phyloP scores from a whole-genome alignment of 2,888 invertebrate genomes.

The Neoitamus cyanurus region DNA sequence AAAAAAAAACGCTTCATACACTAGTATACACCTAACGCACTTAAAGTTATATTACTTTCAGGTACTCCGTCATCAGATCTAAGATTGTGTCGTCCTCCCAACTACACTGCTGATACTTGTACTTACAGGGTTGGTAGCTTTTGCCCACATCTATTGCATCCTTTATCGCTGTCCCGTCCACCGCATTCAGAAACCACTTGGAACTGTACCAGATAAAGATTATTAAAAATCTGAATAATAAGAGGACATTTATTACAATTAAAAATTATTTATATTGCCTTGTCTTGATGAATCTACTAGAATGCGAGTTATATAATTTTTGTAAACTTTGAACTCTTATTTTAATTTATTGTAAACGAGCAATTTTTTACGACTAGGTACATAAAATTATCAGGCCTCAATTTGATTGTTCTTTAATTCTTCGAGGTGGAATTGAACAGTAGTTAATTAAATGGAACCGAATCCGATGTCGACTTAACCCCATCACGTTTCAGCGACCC shows the following conservation, averaged over 20 bases:
- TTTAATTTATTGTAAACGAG: too few species aligned
- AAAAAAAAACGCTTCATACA: not conserved
- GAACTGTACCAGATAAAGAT: conserved; percentile 55
- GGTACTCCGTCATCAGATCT: not conserved
- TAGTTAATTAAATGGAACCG: too few species aligned
- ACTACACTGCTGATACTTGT: conserved; percentile 67
- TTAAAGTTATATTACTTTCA: not conserved
- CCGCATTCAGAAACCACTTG: conserved; percentile 61
- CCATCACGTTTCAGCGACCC: too few species aligned
- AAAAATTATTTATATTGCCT: too few species aligned
- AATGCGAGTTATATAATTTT: too few species aligned
- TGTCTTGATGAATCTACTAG: too few species aligned
- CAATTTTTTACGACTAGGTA: too few species aligned
- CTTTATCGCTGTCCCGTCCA: conserved; percentile 69
- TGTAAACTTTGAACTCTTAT: too few species aligned
- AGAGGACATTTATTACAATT: not conserved
- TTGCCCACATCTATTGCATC: conserved; percentile 69
- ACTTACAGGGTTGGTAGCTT: conserved; percentile 64
- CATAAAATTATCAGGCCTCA: too few species aligned
- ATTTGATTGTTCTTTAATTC: too few species aligned
- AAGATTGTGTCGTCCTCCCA: conserved; percentile 54
- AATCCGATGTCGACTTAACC: too few species aligned
- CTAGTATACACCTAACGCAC: not conserved
- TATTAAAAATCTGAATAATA: not conserved
- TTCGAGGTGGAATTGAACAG: too few species aligned